Evolutionary conservation across 2,888 invertebrate species (phyloP).

Genomic region (Congeria kusceri): DNA sequence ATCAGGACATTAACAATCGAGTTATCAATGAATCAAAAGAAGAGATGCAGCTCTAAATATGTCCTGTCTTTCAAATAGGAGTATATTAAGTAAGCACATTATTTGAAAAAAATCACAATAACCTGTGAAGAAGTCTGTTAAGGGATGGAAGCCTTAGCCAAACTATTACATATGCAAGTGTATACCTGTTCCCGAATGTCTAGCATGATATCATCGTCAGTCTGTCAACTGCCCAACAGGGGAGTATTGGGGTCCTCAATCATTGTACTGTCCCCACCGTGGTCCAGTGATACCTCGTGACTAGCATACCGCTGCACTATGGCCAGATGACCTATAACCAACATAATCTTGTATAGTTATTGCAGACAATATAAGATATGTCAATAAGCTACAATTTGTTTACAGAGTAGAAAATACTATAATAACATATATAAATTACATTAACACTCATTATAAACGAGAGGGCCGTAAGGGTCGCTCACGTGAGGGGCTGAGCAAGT

Average conservation of each 20-base stretch:
- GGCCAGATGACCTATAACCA: slow-evolving; percentile 65
- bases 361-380: not conserved
- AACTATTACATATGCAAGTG: not conserved
- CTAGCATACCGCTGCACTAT: slow-evolving; percentile 55
- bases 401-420: not conserved
- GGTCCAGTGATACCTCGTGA: slow-evolving; percentile 19
- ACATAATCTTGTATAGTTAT: not conserved
- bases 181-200: slow-evolving; percentile 42
- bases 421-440: no score
- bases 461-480: no score
- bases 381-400: not conserved
- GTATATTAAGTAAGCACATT: no score
- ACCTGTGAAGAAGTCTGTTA: no score
- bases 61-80: no score
- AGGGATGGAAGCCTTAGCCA: not conserved
- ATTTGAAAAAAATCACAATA: no score
- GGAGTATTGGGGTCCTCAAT: slow-evolving; percentile 39
- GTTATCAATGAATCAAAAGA: no score
- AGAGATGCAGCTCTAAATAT: no score
- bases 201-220: slow-evolving; percentile 53
- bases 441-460: no score
- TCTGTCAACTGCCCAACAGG: slow-evolving; percentile 20
- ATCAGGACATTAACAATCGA: no score
- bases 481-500: no score
- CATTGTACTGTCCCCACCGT: slow-evolving; percentile 4